phyloP scores from a whole-genome alignment of 2,113 vertebrate genomes.

The Tetrax tetrax region DNA sequence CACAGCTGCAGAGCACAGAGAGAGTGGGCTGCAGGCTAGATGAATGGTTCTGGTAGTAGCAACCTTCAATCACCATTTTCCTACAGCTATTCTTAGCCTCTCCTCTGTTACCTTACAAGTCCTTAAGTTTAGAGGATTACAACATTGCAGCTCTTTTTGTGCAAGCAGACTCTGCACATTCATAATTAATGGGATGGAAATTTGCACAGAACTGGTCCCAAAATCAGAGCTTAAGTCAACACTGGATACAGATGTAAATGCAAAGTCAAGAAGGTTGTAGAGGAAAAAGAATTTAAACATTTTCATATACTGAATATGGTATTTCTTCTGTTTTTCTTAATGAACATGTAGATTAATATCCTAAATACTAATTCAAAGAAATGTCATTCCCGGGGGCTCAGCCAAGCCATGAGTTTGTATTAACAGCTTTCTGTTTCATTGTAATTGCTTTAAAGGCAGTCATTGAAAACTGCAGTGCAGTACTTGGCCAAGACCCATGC shows the following conservation, averaged over 20 bases:
- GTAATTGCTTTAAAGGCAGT: neutral
- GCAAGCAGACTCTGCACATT: neutral
- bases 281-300: neutral
- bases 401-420: neutral
- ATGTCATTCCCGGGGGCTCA: neutral
- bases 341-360: neutral
- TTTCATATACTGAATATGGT: neutral
- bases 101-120: slow-evolving; percentile 4
- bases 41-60: neutral
- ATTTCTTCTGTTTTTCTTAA: neutral
- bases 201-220: neutral
- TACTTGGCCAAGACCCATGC: neutral
- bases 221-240: neutral
- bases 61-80: slow-evolving; percentile 5
- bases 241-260: neutral
- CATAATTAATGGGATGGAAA: neutral
- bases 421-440: neutral
- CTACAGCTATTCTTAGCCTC: neutral
- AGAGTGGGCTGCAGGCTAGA: neutral
- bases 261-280: neutral
- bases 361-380: neutral
- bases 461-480: neutral
- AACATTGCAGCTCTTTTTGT: neutral
- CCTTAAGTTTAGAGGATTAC: neutral
- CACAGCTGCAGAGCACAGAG: slow-evolving; percentile 5